Conservation (phyloP, 2,888 invertebrate species). For the Palloptera scutellata region DNA sequence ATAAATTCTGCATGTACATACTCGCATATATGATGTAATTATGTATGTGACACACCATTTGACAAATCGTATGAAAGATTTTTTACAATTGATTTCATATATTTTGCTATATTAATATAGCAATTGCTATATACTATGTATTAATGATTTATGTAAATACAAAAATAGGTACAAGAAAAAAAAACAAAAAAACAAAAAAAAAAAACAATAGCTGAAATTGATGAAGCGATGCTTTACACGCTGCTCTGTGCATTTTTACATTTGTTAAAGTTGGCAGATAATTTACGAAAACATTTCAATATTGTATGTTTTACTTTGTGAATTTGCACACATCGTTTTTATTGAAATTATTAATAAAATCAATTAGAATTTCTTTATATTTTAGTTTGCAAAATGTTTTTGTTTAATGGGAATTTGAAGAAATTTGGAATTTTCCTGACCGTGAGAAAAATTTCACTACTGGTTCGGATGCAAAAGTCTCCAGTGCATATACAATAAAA, state of each 20-base stretch:
- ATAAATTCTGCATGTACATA: too few relatives aligned
- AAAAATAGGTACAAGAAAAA: not conserved
- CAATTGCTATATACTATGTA: not conserved
- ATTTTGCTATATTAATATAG: too few relatives aligned
- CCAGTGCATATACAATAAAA: too few relatives aligned
- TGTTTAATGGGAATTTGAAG: too few relatives aligned
- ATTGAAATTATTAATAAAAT: too few relatives aligned
- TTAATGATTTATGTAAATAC: not conserved
- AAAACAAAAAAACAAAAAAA: conserved; percentile 22
- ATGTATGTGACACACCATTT: too few relatives aligned
- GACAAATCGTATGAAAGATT: conserved; percentile 29
- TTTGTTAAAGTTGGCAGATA: conserved; percentile 46
- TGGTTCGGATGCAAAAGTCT: too few relatives aligned
- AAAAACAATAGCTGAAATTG: conserved; percentile 20
- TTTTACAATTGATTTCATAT: conserved; percentile 19
- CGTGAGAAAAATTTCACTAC: too few relatives aligned
- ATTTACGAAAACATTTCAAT: conserved; percentile 56
- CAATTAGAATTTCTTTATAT: conserved; percentile 5
- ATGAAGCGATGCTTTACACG: not conserved
- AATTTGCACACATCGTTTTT: too few relatives aligned
- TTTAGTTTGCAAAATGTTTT: conserved; percentile 44
- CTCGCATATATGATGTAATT: too few relatives aligned
- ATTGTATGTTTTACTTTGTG: conserved; percentile 23
- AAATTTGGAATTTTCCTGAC: too few relatives aligned
- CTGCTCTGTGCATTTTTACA: not conserved